These are phyloP conservation scores for Trachythela sp. DNA, from an alignment of 64 coral and sea anemone genomes.

Conservation along the genomic window DNA sequence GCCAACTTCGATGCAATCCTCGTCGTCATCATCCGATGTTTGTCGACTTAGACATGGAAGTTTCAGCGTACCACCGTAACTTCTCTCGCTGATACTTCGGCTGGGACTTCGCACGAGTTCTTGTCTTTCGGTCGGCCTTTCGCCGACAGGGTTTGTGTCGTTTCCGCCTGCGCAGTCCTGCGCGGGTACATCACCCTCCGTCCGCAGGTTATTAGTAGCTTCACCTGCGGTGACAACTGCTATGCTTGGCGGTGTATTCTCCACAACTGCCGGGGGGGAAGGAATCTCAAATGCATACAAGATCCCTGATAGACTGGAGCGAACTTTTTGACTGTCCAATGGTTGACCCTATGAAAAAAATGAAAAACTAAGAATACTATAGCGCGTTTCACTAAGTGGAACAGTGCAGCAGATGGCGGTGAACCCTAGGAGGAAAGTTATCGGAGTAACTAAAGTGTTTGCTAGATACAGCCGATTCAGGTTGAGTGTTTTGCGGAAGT, in stretches of 20 bases:
- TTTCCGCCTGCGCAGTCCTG: too few species aligned
- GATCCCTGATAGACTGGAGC: constrained; percentile 70
- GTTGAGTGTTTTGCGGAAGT: too few species aligned
- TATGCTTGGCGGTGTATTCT: constrained; percentile 30
- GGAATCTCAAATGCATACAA: constrained; percentile 98
- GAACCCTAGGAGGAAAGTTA: too few species aligned
- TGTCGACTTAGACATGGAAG: constrained; percentile 15
- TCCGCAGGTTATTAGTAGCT: neutral
- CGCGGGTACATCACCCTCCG: neutral
- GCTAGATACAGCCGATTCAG: too few species aligned
- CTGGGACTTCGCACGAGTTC: neutral
- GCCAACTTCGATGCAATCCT: neutral
- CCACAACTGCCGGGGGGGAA: neutral
- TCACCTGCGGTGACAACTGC: neutral
- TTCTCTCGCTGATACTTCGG: neutral
- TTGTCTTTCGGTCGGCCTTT: neutral
- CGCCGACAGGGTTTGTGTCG: too few species aligned
- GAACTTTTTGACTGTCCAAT: constrained; percentile 82
- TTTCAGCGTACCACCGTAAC: neutral
- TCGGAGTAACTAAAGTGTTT: too few species aligned
- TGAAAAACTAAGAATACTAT: neutral
- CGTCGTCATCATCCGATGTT: neutral
- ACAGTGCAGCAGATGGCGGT: too few species aligned
- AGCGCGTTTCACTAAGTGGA: neutral
- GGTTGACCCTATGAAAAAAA: constrained; percentile 63